A percentile compares a stretch with the other conserved stretches of the same genome.
These are phyloP conservation scores for Pantelozetes paolii DNA, from an alignment of 2,888 invertebrate genomes.

Conservation along the genomic window DNA sequence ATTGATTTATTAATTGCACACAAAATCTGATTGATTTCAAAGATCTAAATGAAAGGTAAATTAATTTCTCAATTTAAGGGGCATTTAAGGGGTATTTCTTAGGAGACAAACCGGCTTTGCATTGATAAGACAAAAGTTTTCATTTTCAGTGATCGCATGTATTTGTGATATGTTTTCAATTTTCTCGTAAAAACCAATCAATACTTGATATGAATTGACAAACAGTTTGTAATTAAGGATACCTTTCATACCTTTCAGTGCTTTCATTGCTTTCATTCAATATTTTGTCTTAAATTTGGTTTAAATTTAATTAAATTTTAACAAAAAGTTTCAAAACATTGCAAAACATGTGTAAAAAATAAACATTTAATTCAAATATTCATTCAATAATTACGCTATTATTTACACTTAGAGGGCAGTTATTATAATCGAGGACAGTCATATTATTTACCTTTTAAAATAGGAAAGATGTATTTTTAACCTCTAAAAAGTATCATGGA, in stretches of 20 bases:
- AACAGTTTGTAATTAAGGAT: background rate
- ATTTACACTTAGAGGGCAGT: too few species aligned
- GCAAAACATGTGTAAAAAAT: too few species aligned
- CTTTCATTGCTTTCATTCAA: background rate
- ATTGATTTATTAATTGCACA: conserved; percentile 16
- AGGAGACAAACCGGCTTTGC: conserved; percentile 4
- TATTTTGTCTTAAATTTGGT: background rate
- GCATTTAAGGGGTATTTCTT: background rate
- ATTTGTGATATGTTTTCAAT: conserved; percentile 11
- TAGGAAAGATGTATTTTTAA: too few species aligned
- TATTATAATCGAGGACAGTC: too few species aligned
- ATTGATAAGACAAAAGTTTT: conserved; percentile 17
- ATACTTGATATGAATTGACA: background rate
- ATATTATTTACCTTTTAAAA: too few species aligned
- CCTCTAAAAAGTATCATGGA: too few species aligned
- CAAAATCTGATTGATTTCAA: conserved; percentile 3
- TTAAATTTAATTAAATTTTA: background rate
- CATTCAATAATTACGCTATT: too few species aligned
- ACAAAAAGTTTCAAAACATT: too few species aligned
- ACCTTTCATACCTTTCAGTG: background rate
- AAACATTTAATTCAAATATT: too few species aligned
- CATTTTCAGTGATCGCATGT: background rate
- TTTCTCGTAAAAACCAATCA: background rate
- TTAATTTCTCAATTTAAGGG: background rate
- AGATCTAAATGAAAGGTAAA: background rate